A percentile compares a stretch with the other conserved stretches of the same genome.
phyloP scores from a whole-genome alignment of 2,113 vertebrate genomes.

The Plecturocebus donacophilus region DNA sequence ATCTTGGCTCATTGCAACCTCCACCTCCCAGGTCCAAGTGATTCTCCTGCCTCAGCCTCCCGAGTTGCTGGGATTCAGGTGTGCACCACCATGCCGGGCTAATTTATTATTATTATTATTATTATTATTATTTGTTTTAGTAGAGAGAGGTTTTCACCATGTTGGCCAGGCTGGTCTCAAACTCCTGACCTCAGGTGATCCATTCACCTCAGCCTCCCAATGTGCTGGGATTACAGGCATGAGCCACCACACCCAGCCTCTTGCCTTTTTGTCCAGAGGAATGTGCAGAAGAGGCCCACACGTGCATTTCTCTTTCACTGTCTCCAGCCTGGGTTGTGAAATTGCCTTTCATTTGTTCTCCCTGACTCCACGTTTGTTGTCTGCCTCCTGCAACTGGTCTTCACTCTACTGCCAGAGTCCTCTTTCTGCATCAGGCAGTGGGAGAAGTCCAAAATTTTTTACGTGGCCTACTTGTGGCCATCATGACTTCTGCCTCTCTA shows the following conservation, averaged over 20 bases:
- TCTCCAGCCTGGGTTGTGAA: not conserved
- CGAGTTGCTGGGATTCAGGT: no score
- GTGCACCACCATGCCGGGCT: no score
- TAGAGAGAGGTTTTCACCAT: no score
- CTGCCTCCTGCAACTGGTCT: not conserved
- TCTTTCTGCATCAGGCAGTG: not conserved
- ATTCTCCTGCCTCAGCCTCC: no score
- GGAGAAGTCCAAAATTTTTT: not conserved
- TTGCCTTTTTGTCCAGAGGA: not conserved
- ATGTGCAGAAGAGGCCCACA: not conserved
- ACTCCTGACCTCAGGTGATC: no score
- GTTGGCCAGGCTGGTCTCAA: no score
- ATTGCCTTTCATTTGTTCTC: not conserved
- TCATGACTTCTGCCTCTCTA: not conserved
- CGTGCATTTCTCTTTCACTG: not conserved
- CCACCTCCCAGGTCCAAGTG: no score
- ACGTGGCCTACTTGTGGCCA: not conserved
- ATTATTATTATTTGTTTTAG: no score
- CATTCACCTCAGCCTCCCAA: no score
- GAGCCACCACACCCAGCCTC: not conserved
- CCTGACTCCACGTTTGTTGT: not conserved
- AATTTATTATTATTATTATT: no score
- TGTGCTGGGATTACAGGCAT: no score
- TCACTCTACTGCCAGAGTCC: not conserved
- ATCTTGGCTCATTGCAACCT: no score